These are phyloP conservation scores for Holcopasites calliopsidis DNA, from an alignment of 1,140 invertebrate species.

Conservation along the genomic window DNA sequence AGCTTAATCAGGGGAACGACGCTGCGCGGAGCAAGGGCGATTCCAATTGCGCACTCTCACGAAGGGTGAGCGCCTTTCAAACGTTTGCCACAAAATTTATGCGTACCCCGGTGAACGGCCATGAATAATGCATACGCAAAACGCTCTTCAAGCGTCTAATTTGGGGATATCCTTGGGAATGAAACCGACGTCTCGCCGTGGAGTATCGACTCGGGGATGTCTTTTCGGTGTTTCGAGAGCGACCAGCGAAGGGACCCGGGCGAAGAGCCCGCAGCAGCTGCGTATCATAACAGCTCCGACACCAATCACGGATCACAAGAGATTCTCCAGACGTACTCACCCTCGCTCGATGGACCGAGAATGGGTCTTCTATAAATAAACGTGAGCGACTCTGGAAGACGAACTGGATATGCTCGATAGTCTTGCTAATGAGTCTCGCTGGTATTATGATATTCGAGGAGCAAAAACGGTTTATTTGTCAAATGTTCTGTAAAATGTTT, in stretches of 20 bases:
- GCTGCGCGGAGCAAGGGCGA: neutral
- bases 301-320: conserved; percentile 33
- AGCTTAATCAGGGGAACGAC: neutral
- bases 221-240: conserved; percentile 20
- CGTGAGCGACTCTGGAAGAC: neutral
- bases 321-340: conserved; percentile 34
- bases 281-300: conserved; percentile 40
- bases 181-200: conserved; percentile 5
- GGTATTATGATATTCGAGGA: conserved; percentile 28
- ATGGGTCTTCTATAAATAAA: conserved; percentile 48
- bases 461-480: conserved; percentile 34
- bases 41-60: neutral
- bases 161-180: conserved; percentile 47
- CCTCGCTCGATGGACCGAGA: conserved; percentile 1
- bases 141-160: conserved; percentile 52
- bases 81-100: conserved; percentile 9
- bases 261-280: conserved; percentile 26
- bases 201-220: conserved; percentile 17
- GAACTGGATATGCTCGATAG: conserved; percentile 9
- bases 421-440: conserved; percentile 34
- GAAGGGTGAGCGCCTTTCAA: neutral
- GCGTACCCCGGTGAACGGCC: conserved; percentile 11
- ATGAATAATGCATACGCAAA: conserved; percentile 56
- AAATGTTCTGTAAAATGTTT: no score
- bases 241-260: neutral